Evolutionary conservation across 2,888 invertebrate genomes (phyloP).

Genomic region (Ectemnius continuus): DNA sequence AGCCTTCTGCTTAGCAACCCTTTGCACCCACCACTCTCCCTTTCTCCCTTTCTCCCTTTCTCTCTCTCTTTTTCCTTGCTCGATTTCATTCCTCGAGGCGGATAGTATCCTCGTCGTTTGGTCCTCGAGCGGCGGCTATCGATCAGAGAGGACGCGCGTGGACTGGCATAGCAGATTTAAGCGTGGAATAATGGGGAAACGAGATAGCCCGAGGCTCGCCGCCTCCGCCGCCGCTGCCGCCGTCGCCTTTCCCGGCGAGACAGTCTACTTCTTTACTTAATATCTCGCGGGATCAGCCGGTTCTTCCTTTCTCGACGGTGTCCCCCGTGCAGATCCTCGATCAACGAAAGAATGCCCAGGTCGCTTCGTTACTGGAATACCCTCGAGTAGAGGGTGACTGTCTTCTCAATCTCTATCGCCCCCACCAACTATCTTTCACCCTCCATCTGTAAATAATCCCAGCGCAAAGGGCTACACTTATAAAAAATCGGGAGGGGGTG

Average conservation of each 20-base stretch:
- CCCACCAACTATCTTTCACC: too few species aligned
- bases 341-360: neutral
- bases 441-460: too few species aligned
- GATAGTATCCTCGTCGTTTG: neutral
- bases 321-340: neutral
- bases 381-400: neutral
- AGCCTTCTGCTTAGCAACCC: neutral
- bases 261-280: slow-evolving; percentile 3
- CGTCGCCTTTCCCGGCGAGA: neutral
- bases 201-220: slow-evolving; percentile 5
- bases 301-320: neutral
- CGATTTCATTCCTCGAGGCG: neutral
- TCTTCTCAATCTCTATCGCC: neutral
- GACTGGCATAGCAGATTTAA: neutral
- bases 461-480: too few species aligned
- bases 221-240: neutral
- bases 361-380: slow-evolving; percentile 1
- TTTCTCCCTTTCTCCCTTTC: neutral
- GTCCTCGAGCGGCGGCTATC: slow-evolving; percentile 19
- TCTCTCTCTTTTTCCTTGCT: neutral
- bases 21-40: neutral
- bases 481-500: too few species aligned
- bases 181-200: slow-evolving; percentile 8
- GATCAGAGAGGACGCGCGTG: slow-evolving; percentile 30
- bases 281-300: slow-evolving; percentile 7